Base-by-base conservation (phyloP, 2,113 vertebrate species). In the Rattus norvegicus region DNA sequence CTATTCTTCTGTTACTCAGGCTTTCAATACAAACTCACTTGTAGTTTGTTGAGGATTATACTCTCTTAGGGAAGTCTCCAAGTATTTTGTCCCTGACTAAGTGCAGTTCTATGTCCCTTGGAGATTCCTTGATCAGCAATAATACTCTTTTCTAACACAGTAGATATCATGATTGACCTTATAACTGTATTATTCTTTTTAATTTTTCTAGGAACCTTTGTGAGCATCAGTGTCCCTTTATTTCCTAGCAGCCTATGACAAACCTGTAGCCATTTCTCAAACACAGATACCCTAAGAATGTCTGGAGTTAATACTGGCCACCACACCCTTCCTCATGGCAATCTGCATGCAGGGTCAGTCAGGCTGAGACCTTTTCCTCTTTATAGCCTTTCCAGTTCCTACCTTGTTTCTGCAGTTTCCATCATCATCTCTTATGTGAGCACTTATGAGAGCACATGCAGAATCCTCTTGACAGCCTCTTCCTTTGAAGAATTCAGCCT, bases 21-120 rank as follows among this genome's bases (percentile, higher is more conserved):
- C 43, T 96, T 92, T 96, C 56, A 76, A 4, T 94, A 56, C 88
- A 69, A 95, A 54, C 59, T 85, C 69, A 47, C 12, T 88, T 91
- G 12, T 43, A 95, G 73, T 84, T 26, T 70, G 30, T 1, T 91
- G 49, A 91, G 69, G 65, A 77, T 49, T 69, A 52, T 43, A 76
- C 67, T 95, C 3, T 96, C 1, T 88, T 75, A 63, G 72, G 28
- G 86, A 93, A 8, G 5, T 73, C 87, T 93, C 33, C 54, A 24
- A 47, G 22, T 76, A 76, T 93, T 94, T 54, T 76, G 3, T 52
- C 49, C 17, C 22, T 77, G 11, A 61, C 75, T 94, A n/a, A 92
- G 63, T 92, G 75, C 10, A 95, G n/a, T 69, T 91, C 59, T 11
- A 52, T 54, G 67, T 86, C 12, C 36, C 90, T 83, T 84, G 14